Percentiles rank a stretch among this genome's conserved stretches.
Evolutionary conservation across 2,888 invertebrate species (phyloP).

Genomic region (Tachina fera): DNA sequence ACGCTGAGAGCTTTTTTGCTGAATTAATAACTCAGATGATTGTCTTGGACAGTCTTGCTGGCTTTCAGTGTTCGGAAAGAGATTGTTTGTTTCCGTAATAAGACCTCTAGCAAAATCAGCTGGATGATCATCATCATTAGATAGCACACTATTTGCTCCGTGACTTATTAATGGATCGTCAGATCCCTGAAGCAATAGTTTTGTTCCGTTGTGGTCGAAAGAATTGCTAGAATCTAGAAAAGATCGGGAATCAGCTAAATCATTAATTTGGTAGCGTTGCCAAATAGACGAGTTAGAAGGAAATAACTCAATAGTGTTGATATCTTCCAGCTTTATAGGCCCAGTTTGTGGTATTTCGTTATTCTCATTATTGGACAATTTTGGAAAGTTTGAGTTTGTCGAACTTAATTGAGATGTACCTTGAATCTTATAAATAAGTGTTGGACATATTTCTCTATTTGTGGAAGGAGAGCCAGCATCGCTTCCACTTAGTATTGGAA

Average conservation of each 20-base stretch:
- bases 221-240: conserved; percentile 49
- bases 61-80: conserved; percentile 12
- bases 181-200: conserved; percentile 80
- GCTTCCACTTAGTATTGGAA: conserved; percentile 76
- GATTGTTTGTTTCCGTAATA: conserved; percentile 68
- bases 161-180: conserved; percentile 83
- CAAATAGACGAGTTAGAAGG: conserved; percentile 72
- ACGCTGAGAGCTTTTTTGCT: conserved; percentile 4
- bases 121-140: conserved; percentile 79
- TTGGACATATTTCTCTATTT: conserved; percentile 75
- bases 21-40: neutral
- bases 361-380: conserved; percentile 41
- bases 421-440: conserved; percentile 72
- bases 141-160: conserved; percentile 79
- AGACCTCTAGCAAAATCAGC: conserved; percentile 77
- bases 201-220: conserved; percentile 74
- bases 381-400: conserved; percentile 24
- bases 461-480: conserved; percentile 70
- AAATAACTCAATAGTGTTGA: conserved; percentile 70
- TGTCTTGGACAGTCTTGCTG: conserved; percentile 43
- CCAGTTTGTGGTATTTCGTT: conserved; percentile 45
- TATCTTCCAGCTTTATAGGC: conserved; percentile 75
- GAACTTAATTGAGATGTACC: conserved; percentile 69
- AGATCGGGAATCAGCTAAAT: conserved; percentile 67
- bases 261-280: conserved; percentile 74